Evolutionary conservation across 1,140 invertebrate species (phyloP), one percentile per base, ranked within the genome.

Genomic region (Hyles vespertilio): DNA sequence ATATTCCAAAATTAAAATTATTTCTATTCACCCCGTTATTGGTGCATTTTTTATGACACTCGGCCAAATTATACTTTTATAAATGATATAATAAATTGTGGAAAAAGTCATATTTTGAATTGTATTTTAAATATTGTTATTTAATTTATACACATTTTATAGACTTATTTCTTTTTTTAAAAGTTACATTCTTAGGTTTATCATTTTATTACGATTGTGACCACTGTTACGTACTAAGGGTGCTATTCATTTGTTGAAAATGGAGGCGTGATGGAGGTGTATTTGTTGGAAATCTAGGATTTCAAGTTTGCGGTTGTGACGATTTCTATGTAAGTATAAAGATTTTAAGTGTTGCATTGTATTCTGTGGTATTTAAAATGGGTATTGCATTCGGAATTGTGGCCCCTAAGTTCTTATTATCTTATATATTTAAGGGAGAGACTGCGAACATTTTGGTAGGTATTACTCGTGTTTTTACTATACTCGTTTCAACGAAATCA

Each of bases 401-500:
- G 40, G 33, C 52, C 22, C 51, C 32, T 70, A 47, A 70, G 58
- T 53, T 55, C 67, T 69, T 59, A 59, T 81, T 80, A 71, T 75
- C 70, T 65, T 65, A 72, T 73, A 79, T 82, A 89, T 75, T 87
- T 80, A 74, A 89, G 87, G 88, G 88, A 89, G 88, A 89, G 88
- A 89, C 88, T 78, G 67, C 65, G 76, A 75, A 59, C 71, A 61
- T 77, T 71, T 78, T 66, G 63, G 69, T 76, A 67, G 68, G 69
- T 80, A 78, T 69, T 34, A 58, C 63, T 79, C 65, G 59, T 69
- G 66, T 5, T 40, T 40, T 40, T 8, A 40, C 36, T 8, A 40
- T 40, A 40, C 2, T 48, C 8, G 46, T 48, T 48, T n/a, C 8
- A 11, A 48, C 5, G n/a, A 22, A 48, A 48, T 5, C n/a, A 22